Evolutionary conservation across 2,113 vertebrate genomes (phyloP).

Genomic region (Phyllostomus hastatus): DNA sequence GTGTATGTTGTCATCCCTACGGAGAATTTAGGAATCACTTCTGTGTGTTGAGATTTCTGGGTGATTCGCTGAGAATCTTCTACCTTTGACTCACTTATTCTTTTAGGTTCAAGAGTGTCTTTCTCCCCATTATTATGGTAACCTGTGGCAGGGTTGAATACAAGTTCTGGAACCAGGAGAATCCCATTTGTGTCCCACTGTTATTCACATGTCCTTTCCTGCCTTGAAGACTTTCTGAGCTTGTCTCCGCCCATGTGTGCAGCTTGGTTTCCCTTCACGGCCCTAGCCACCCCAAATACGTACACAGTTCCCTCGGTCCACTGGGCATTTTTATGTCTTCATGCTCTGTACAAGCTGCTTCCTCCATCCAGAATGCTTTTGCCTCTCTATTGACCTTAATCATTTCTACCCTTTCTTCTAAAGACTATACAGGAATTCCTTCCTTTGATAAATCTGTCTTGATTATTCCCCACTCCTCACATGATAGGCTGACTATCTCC

Average conservation of each 20-base stretch:
- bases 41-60: not conserved
- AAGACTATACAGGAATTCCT: not conserved
- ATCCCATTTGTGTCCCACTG: not conserved
- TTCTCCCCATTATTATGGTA: not conserved
- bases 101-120: not conserved
- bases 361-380: not conserved
- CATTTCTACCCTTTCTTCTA: not conserved
- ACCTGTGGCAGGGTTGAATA: not conserved
- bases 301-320: not conserved
- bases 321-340: not conserved
- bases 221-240: not conserved
- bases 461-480: not conserved
- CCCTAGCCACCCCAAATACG: not conserved
- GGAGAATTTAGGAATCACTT: not conserved
- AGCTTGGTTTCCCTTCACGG: not conserved
- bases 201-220: not conserved
- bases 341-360: not conserved
- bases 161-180: not conserved
- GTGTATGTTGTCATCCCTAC: not conserved
- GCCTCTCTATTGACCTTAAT: not conserved
- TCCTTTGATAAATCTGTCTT: not conserved
- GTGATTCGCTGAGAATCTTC: not conserved
- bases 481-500: not conserved
- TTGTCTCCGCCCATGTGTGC: not conserved
- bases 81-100: not conserved